Conservation (phyloP, 2,888 invertebrate genomes). For the Sesia apiformis region DNA sequence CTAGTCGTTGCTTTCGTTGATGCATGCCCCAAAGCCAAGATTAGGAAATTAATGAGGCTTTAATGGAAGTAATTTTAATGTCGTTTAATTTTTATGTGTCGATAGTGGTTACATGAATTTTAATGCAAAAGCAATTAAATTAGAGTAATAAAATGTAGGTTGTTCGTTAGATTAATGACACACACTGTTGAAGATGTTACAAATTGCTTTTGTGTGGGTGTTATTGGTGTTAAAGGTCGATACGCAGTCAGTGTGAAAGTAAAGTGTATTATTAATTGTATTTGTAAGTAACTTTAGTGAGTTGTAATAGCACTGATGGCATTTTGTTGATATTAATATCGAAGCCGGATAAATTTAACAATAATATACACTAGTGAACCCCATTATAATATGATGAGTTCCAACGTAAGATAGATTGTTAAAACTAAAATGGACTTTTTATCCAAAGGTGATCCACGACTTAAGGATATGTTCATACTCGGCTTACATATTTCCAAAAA, state of each 20-base stretch:
- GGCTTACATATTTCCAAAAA: no score
- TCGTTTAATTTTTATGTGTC: conserved; percentile 14
- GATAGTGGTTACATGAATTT: conserved; percentile 41
- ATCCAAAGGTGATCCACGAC: no score
- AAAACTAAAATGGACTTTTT: no score
- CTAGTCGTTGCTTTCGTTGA: conserved; percentile 24
- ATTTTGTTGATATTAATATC: neutral
- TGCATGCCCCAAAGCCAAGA: conserved; percentile 54
- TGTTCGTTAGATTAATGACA: conserved; percentile 31
- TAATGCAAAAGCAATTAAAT: conserved; percentile 60
- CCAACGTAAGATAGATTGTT: no score
- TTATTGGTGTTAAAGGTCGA: conserved; percentile 12
- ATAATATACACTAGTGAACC: no score
- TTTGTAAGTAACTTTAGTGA: neutral
- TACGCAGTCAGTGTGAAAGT: neutral
- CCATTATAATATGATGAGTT: no score
- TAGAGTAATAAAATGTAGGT: conserved; percentile 32
- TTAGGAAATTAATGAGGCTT: conserved; percentile 65
- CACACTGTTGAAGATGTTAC: conserved; percentile 41
- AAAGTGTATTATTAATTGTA: neutral
- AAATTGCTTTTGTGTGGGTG: conserved; percentile 34
- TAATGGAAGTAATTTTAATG: conserved; percentile 55
- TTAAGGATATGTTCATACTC: no score
- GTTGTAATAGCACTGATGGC: conserved; percentile 2
- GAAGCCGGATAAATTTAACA: no score